A percentile compares a stretch with the other conserved stretches of the same genome.
phyloP scores from a whole-genome alignment of 1,140 invertebrate species.

The Medauroidea extradentata region DNA sequence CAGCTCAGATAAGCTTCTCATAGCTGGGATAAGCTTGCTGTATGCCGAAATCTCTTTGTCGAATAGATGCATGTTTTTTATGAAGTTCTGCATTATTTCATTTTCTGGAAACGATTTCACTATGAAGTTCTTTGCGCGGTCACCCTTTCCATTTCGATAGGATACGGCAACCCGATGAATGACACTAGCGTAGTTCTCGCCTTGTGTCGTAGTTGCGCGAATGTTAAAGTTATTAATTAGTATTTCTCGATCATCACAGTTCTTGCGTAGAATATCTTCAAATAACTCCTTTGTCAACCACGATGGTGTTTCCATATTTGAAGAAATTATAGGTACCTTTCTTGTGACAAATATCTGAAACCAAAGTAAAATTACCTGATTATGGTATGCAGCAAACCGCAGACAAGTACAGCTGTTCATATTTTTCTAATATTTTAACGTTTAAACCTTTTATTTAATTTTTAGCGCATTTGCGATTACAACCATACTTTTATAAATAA shows the following conservation, averaged over 20 bases:
- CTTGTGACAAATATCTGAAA: too few relatives aligned
- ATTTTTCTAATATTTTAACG: too few relatives aligned
- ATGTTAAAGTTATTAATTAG: slow-evolving; percentile 32
- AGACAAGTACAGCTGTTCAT: too few relatives aligned
- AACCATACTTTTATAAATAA: too few relatives aligned
- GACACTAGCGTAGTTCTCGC: slow-evolving; percentile 48
- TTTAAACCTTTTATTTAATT: too few relatives aligned
- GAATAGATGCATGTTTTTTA: background rate
- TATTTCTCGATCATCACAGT: slow-evolving; percentile 35
- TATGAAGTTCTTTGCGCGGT: slow-evolving; percentile 30
- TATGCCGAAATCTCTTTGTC: background rate
- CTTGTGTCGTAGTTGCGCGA: slow-evolving; percentile 40
- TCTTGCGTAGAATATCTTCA: slow-evolving; percentile 38
- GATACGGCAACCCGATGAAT: slow-evolving; percentile 39
- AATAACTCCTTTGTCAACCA: slow-evolving; percentile 46
- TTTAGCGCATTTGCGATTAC: too few relatives aligned
- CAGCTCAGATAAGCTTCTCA: too few relatives aligned
- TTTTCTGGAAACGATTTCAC: background rate
- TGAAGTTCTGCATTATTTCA: background rate
- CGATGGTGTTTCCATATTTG: too few relatives aligned
- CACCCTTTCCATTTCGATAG: slow-evolving; percentile 18
- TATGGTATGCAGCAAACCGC: too few relatives aligned
- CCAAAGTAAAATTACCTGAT: too few relatives aligned
- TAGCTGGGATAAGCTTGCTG: background rate
- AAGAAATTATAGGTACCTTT: too few relatives aligned